These are phyloP conservation scores for Caradrina kadenii DNA, from an alignment of 2,888 invertebrate species.

Conservation along the genomic window DNA sequence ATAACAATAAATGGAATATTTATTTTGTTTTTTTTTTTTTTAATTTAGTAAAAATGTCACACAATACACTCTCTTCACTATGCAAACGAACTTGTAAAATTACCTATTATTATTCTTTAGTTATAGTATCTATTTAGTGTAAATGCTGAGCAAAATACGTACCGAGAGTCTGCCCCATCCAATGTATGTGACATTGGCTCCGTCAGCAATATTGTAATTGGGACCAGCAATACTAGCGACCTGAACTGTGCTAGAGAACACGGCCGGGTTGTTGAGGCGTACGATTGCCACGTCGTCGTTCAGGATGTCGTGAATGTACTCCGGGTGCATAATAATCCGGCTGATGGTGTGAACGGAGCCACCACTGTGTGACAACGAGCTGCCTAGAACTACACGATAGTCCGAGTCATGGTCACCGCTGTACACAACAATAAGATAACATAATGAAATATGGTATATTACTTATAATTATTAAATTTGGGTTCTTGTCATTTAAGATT, in stretches of 20 bases:
- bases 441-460: no score
- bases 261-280: slow-evolving; percentile 60
- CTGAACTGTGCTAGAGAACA: slow-evolving; percentile 52
- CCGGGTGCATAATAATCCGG: slow-evolving; percentile 60
- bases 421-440: background rate
- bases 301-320: slow-evolving; percentile 54
- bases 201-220: slow-evolving; percentile 20
- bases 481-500: no score
- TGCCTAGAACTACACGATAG: slow-evolving; percentile 67
- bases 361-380: slow-evolving; percentile 60
- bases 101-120: no score
- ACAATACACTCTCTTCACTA: background rate
- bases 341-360: slow-evolving; percentile 61
- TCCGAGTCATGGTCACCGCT: slow-evolving; percentile 42
- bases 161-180: slow-evolving; percentile 75
- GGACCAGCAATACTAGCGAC: slow-evolving; percentile 64
- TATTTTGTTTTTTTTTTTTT: background rate
- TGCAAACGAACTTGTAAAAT: no score
- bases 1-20: background rate
- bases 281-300: slow-evolving; percentile 72
- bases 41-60: background rate
- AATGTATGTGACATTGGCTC: slow-evolving; percentile 42
- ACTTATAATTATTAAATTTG: no score
- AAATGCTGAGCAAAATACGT: background rate
- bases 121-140: no score